Conservation (phyloP, 53 echinoderm and acorn worm genomes). For the Luidia sarsii region DNA sequence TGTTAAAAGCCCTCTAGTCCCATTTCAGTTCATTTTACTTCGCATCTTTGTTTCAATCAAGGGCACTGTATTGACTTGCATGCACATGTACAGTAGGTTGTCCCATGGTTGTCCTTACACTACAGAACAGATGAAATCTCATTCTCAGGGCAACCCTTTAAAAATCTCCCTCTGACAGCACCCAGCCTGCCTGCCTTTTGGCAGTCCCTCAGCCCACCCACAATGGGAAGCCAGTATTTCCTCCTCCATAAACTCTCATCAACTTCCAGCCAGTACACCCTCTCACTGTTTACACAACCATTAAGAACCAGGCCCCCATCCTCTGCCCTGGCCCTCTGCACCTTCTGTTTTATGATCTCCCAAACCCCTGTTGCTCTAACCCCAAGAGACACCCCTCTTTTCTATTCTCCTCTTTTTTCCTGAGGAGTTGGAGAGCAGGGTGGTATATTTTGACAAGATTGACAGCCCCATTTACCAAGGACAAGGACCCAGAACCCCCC, state of each 20-base stretch:
- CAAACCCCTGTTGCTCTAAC: conserved; percentile 2
- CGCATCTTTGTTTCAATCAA: too few relatives aligned
- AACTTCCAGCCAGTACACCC: background rate
- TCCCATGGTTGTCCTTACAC: too few relatives aligned
- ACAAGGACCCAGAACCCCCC: background rate
- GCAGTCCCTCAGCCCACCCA: conserved; percentile 21
- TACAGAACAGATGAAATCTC: too few relatives aligned
- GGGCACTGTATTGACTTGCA: too few relatives aligned
- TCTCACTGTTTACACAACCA: conserved; percentile 22
- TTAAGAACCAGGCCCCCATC: background rate
- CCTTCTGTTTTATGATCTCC: conserved; percentile 4
- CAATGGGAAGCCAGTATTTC: background rate
- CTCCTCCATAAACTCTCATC: background rate
- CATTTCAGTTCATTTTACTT: too few relatives aligned
- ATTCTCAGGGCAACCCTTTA: too few relatives aligned
- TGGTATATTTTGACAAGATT: conserved; percentile 38
- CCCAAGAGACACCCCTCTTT: too few relatives aligned
- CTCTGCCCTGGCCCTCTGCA: background rate
- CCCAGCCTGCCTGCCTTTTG: too few relatives aligned
- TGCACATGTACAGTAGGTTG: too few relatives aligned
- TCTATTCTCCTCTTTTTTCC: too few relatives aligned
- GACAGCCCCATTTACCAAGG: conserved; percentile 12
- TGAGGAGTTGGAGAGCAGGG: background rate
- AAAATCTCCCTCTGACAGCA: too few relatives aligned
- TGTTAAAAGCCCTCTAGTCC: too few relatives aligned